Evolutionary conservation across 2,797 vertebrate species (phyloP), one percentile per base, ranked within the genome.

Genomic region (Botia almorhae): DNA sequence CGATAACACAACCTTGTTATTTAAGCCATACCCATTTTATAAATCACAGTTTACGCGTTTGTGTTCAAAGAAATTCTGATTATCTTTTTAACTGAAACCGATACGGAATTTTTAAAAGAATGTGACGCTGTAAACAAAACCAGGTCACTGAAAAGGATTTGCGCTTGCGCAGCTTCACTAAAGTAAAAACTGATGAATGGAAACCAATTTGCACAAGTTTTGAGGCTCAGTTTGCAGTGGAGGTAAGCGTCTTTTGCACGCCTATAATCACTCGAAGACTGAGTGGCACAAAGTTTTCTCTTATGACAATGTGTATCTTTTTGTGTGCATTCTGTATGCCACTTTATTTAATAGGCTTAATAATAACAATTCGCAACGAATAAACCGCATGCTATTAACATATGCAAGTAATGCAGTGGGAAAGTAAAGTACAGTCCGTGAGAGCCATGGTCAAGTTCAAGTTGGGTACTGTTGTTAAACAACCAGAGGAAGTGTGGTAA

Each of bases 391-490:
- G 12, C 13, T 76, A 10, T 2, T 11, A 43, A 43, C 1, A 43
- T 39, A 8, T 61, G 1, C 4, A 26, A 3, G 13, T 55, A 19
- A 23, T 60, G n/a, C 7, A 60, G 23, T 29, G 6, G 0, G 16
- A 69, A 33, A 46, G 11, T 39, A 29, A 17, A 88, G 85, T 50
- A 82, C 74, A 14, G 78, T 88, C 83, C 91, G 88, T 88, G 87
- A 87, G 89, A 86, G 90, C 89, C 91, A 93, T 91, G 91, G 91
- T 94, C 93, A 93, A 93, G 93, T 94, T 94, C 93, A 94, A 93
- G 92, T 93, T 93, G 87, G 85, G 74, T 88, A 88, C 83, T 83
- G 90, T 91, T 90, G 87, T 92, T 91, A 93, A 91, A 92, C 82
- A 71, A 79, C 12, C 10, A 74, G 67, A 12, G 48, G 67, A 80